Evolutionary conservation across 2,797 vertebrate genomes (phyloP).

Genomic region (Pseudopleuronectes americanus): DNA sequence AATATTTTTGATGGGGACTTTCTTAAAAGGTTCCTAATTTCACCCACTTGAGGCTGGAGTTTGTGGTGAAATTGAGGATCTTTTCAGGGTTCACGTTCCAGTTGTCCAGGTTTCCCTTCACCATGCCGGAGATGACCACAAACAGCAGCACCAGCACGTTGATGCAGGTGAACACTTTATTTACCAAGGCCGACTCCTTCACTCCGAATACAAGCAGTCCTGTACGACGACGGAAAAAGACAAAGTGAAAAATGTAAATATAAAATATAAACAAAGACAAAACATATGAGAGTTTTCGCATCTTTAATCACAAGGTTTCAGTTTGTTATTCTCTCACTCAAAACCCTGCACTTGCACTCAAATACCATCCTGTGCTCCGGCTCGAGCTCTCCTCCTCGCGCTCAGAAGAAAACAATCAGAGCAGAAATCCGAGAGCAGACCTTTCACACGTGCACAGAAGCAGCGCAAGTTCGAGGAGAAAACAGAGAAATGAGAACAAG

Average conservation of each 20-base stretch:
- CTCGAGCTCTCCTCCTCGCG: too few relatives aligned
- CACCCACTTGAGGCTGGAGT: slow-evolving; percentile 83
- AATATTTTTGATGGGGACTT: too few relatives aligned
- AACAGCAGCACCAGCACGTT: slow-evolving; percentile 93
- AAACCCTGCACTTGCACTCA: too few relatives aligned
- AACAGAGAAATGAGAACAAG: background rate
- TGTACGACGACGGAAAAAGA: slow-evolving; percentile 53
- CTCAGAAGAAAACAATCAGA: too few relatives aligned
- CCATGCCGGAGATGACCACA: slow-evolving; percentile 90
- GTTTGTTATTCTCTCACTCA: too few relatives aligned
- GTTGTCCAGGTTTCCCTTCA: slow-evolving; percentile 91
- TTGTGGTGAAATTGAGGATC: slow-evolving; percentile 74
- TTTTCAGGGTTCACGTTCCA: slow-evolving; percentile 87
- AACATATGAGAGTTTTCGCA: background rate
- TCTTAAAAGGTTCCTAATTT: background rate
- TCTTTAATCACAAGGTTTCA: too few relatives aligned
- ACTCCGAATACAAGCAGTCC: slow-evolving; percentile 92
- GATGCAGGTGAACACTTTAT: slow-evolving; percentile 95
- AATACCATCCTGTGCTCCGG: too few relatives aligned
- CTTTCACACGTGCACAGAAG: too few relatives aligned
- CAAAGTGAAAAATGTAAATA: background rate
- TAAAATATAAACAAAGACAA: too few relatives aligned
- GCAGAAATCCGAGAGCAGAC: too few relatives aligned
- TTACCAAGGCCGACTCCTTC: slow-evolving; percentile 96
- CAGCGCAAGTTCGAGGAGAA: too few relatives aligned